Conservation (phyloP, 2,888 invertebrate genomes). For the Sarcophaga rosellei region DNA sequence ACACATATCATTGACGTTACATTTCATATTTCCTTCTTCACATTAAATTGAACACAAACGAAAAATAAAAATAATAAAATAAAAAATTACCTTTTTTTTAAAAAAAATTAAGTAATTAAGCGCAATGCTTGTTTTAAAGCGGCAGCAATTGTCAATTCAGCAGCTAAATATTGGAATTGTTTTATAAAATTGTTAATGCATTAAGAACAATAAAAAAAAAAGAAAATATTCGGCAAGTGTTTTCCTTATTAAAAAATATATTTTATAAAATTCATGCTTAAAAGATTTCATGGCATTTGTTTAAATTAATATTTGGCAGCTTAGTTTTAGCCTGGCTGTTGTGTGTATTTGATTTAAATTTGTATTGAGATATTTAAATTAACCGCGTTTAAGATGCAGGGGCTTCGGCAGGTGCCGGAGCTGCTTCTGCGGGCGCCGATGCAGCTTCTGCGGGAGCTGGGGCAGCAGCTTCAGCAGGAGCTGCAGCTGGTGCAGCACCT, state of each 20-base stretch:
- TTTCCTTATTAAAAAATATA: slow-evolving; percentile 30
- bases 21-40: not conserved
- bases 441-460: slow-evolving; percentile 71
- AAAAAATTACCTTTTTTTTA: slow-evolving; percentile 69
- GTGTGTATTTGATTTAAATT: not conserved
- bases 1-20: not conserved
- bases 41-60: slow-evolving; percentile 37
- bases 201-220: slow-evolving; percentile 33
- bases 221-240: not conserved
- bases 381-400: slow-evolving; percentile 72
- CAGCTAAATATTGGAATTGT: slow-evolving; percentile 37
- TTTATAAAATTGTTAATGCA: slow-evolving; percentile 32
- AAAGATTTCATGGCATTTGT: slow-evolving; percentile 1
- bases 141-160: slow-evolving; percentile 43
- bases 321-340: slow-evolving; percentile 45
- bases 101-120: slow-evolving; percentile 38
- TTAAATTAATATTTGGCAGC: slow-evolving; percentile 47
- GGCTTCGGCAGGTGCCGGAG: slow-evolving; percentile 70
- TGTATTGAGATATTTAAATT: not conserved
- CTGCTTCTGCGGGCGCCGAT: slow-evolving; percentile 69
- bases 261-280: slow-evolving; percentile 62
- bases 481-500: slow-evolving; percentile 66
- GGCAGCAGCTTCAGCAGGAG: slow-evolving; percentile 62
- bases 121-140: slow-evolving; percentile 40
- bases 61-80: slow-evolving; percentile 45